Evolutionary conservation across 2,888 invertebrate species (phyloP).

Genomic region (Tetanocera ferruginea): DNA sequence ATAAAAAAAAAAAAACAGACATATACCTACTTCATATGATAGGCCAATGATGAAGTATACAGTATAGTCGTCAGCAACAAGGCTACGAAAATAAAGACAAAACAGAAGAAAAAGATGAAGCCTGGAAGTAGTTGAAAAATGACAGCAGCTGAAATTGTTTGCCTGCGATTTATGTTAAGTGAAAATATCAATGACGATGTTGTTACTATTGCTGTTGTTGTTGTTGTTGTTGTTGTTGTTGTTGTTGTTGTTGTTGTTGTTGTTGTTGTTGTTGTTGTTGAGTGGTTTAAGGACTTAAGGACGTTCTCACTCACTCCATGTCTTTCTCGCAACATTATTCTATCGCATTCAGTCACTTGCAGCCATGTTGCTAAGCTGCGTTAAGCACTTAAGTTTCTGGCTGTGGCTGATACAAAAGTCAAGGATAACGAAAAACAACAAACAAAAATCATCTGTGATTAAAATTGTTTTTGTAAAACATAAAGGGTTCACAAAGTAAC

Average conservation of each 20-base stretch:
- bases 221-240: background rate
- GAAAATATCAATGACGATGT: conserved; percentile 19
- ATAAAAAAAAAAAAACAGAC: too few relatives aligned
- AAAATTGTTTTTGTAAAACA: too few relatives aligned
- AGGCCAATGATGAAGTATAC: too few relatives aligned
- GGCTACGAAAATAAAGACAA: too few relatives aligned
- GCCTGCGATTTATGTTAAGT: conserved; percentile 18
- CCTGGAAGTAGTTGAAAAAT: background rate
- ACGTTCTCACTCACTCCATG: background rate
- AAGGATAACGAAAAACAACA: too few relatives aligned
- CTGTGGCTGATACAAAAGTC: background rate
- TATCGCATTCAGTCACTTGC: background rate
- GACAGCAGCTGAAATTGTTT: background rate
- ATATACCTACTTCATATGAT: too few relatives aligned
- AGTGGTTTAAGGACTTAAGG: conserved; percentile 20
- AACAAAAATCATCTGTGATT: too few relatives aligned
- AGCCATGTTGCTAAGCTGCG: background rate
- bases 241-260: background rate
- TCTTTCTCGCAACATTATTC: background rate
- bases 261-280: background rate
- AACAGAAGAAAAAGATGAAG: background rate
- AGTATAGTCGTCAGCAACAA: too few relatives aligned
- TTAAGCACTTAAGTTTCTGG: background rate
- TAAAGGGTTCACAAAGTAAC: too few relatives aligned
- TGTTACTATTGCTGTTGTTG: background rate